phyloP scores from a whole-genome alignment of 2,888 invertebrate species.

The Leucoma salicis region DNA sequence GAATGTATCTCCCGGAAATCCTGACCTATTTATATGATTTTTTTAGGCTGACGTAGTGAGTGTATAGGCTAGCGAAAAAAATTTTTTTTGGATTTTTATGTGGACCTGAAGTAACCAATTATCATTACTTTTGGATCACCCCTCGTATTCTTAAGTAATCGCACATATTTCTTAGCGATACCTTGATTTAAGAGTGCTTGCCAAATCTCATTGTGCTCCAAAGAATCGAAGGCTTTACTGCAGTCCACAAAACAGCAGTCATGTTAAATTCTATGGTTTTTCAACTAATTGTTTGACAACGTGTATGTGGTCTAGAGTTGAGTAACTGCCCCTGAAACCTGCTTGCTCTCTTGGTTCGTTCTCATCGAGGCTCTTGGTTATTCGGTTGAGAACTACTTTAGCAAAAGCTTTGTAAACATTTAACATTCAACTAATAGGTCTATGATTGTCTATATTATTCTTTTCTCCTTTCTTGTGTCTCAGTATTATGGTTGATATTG shows the following conservation, averaged over 20 bases:
- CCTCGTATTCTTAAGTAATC: background rate
- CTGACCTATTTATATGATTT: too few relatives aligned
- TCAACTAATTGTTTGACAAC: background rate
- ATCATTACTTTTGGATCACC: too few relatives aligned
- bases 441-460: background rate
- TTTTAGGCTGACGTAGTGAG: too few relatives aligned
- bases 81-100: too few relatives aligned
- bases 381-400: background rate
- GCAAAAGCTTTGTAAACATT: background rate
- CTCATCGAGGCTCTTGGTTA: background rate
- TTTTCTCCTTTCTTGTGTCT: background rate
- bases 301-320: background rate
- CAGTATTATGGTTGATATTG: background rate
- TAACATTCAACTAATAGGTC: background rate
- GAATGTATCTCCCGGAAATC: too few relatives aligned
- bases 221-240: background rate
- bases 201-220: background rate
- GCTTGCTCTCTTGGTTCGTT: background rate
- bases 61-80: too few relatives aligned
- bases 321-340: background rate
- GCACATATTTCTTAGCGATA: background rate
- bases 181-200: background rate
- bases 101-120: too few relatives aligned
- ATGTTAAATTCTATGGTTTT: background rate
- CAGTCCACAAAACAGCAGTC: background rate